Conservation (phyloP, 2,113 vertebrate species). For the Micronycteris hirsuta region DNA sequence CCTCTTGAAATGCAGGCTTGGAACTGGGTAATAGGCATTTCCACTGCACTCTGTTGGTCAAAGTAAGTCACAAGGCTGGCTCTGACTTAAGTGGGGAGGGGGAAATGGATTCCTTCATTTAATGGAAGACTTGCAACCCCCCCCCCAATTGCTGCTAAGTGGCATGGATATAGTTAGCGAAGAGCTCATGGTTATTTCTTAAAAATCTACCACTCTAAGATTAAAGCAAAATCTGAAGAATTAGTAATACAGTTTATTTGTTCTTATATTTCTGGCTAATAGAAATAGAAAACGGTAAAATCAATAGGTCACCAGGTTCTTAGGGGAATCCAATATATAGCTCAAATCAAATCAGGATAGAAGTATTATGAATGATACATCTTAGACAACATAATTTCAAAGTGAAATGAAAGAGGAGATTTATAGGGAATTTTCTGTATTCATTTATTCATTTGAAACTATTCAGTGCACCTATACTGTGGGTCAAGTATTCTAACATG, state of each 20-base stretch:
- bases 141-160: neutral
- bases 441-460: neutral
- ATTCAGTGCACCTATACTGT: neutral
- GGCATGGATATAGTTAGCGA: neutral
- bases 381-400: neutral
- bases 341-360: neutral
- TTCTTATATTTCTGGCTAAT: neutral
- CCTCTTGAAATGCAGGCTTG: neutral
- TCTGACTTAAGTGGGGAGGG: neutral
- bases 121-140: fast-evolving
- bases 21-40: fast-evolving
- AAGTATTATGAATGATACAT: neutral
- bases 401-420: neutral
- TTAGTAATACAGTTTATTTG: neutral
- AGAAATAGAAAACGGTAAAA: neutral
- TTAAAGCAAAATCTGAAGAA: neutral
- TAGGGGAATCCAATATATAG: neutral
- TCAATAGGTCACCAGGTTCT: neutral
- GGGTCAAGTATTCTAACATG: neutral
- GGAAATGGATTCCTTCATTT: neutral
- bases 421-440: neutral
- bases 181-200: neutral
- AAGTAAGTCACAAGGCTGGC: neutral
- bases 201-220: neutral
- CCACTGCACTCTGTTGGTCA: neutral